Evolutionary conservation across 2,888 invertebrate genomes (phyloP).

Genomic region (Dryadula phaetusa): DNA sequence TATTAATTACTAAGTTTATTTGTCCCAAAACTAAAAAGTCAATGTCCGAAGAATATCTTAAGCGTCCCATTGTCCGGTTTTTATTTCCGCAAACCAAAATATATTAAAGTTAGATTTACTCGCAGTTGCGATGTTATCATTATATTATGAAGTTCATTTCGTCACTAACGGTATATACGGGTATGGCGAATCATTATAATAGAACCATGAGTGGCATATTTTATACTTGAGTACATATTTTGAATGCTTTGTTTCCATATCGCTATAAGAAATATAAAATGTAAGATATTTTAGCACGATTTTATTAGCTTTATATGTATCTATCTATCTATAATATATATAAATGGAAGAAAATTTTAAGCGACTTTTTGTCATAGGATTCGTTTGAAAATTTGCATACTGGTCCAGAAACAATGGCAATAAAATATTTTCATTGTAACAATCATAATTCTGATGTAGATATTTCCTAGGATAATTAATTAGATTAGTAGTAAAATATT

Average conservation of each 20-base stretch:
- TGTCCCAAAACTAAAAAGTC: conserved; percentile 21
- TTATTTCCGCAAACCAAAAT: conserved; percentile 30
- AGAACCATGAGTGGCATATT: conserved; percentile 3
- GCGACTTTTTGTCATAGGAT: too few species aligned
- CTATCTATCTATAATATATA: too few species aligned
- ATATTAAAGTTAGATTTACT: conserved; percentile 29
- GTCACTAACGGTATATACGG: conserved; percentile 42
- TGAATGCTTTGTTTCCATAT: not conserved
- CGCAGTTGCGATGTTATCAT: conserved; percentile 55
- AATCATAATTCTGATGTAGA: too few species aligned
- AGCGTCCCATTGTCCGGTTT: conserved; percentile 37
- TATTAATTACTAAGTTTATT: conserved; percentile 18
- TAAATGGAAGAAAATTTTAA: too few species aligned
- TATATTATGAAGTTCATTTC: conserved; percentile 47
- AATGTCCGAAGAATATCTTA: conserved; percentile 39
- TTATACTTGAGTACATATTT: not conserved
- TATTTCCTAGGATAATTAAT: too few species aligned
- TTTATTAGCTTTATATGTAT: not conserved
- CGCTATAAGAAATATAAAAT: not conserved
- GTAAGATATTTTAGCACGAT: not conserved
- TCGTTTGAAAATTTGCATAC: too few species aligned
- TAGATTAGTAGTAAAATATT: too few species aligned
- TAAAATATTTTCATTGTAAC: too few species aligned
- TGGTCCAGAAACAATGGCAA: too few species aligned
- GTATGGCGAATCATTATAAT: conserved; percentile 42